Evolutionary conservation across 1,140 invertebrate species (phyloP).

Genomic region (Cherax destructor): DNA sequence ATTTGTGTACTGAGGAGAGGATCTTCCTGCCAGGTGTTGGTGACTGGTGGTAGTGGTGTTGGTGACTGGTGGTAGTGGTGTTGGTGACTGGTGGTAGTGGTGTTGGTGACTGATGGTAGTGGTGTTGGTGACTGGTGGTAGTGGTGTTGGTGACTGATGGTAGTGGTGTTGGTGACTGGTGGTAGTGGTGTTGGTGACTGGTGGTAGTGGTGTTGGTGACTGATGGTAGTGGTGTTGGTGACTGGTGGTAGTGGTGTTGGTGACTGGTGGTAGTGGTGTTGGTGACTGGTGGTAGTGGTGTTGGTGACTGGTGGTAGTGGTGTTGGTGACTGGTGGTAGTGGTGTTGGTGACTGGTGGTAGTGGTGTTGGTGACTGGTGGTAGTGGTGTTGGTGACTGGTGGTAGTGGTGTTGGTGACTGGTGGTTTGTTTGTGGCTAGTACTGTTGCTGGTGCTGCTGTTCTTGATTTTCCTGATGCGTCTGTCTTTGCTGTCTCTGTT

Average conservation of each 20-base stretch:
- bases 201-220: background rate
- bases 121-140: background rate
- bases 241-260: too few relatives aligned
- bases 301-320: background rate
- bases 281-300: background rate
- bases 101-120: too few relatives aligned
- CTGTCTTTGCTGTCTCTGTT: background rate
- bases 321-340: background rate
- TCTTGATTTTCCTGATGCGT: background rate
- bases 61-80: too few relatives aligned
- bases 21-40: too few relatives aligned
- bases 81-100: too few relatives aligned
- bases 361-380: too few relatives aligned
- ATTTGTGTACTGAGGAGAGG: too few relatives aligned
- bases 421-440: background rate
- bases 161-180: background rate
- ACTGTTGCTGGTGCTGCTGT: background rate
- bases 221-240: too few relatives aligned
- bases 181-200: background rate
- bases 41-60: background rate
- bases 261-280: too few relatives aligned
- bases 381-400: background rate
- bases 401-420: background rate
- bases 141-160: background rate
- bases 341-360: too few relatives aligned